Evolutionary conservation across 2,113 vertebrate genomes (phyloP).

Genomic region (Pterocles gutturalis): DNA sequence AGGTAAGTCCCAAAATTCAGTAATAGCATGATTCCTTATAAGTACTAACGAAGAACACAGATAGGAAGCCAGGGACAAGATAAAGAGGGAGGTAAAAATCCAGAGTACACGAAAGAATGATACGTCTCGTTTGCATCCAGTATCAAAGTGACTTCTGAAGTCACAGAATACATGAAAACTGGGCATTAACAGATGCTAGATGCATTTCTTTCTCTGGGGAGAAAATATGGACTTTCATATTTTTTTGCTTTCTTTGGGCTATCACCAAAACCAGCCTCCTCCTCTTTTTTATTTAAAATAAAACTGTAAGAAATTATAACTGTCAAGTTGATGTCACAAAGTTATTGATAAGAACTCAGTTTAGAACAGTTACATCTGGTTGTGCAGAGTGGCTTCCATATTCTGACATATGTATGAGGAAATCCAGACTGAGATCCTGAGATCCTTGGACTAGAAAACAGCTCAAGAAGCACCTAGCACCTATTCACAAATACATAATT

Average conservation of each 20-base stretch:
- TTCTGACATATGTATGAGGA: background rate
- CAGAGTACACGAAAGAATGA: background rate
- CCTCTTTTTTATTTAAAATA: background rate
- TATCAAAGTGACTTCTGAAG: background rate
- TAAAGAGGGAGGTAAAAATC: background rate
- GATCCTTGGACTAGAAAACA: background rate
- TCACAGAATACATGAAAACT: background rate
- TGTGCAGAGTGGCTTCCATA: background rate
- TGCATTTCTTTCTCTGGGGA: background rate
- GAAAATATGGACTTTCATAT: background rate
- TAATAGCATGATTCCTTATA: background rate
- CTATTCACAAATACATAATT: background rate
- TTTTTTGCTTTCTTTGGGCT: background rate
- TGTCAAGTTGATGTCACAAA: background rate
- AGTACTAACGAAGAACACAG: background rate
- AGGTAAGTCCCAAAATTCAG: background rate
- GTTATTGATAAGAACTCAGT: background rate
- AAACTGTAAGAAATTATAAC: background rate
- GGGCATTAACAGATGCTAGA: background rate
- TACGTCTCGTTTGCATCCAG: background rate
- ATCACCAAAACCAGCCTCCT: background rate
- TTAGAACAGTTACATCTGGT: background rate
- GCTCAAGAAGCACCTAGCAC: background rate
- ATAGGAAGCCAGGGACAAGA: background rate
- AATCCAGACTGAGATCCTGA: background rate